Evolutionary conservation across 1,140 invertebrate species (phyloP).

Genomic region (Lithobius niger): DNA sequence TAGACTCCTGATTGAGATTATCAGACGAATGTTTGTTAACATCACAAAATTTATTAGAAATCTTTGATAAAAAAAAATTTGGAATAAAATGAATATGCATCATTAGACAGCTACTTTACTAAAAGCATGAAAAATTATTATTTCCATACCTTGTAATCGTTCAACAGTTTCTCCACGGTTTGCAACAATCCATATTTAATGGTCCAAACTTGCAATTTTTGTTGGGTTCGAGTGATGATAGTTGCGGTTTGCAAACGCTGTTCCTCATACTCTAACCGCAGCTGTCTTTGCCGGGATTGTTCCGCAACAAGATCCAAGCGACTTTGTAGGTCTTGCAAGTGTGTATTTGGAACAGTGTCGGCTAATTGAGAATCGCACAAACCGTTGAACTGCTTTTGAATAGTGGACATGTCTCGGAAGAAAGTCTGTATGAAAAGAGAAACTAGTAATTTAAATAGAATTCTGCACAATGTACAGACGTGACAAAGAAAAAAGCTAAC

Average conservation of each 20-base stretch:
- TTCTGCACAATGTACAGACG: too few species aligned
- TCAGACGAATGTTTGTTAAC: too few species aligned
- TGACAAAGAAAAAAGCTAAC: too few species aligned
- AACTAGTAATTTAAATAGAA: conserved; percentile 7
- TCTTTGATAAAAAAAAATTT: conserved; percentile 22
- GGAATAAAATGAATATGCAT: conserved; percentile 1
- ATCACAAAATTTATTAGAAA: too few species aligned
- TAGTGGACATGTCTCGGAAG: conserved; percentile 63
- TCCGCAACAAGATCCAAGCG: conserved; percentile 42
- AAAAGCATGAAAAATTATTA: too few species aligned
- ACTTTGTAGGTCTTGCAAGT: conserved; percentile 61
- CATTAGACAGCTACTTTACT: background rate
- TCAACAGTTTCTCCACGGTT: conserved; percentile 63
- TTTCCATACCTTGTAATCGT: conserved; percentile 53
- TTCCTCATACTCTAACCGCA: conserved; percentile 26
- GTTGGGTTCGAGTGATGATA: conserved; percentile 75
- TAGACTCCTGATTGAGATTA: too few species aligned
- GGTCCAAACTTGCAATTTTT: conserved; percentile 74
- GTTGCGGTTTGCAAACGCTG: conserved; percentile 40
- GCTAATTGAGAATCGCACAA: conserved; percentile 45
- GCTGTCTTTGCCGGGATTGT: conserved; percentile 20
- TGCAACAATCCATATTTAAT: conserved; percentile 73
- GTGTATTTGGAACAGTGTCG: conserved; percentile 50
- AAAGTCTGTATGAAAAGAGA: conserved; percentile 42
- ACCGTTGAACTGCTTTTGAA: conserved; percentile 58